Evolutionary conservation across 1,140 invertebrate species (phyloP).

Genomic region (Akabosia matsudoensis): DNA sequence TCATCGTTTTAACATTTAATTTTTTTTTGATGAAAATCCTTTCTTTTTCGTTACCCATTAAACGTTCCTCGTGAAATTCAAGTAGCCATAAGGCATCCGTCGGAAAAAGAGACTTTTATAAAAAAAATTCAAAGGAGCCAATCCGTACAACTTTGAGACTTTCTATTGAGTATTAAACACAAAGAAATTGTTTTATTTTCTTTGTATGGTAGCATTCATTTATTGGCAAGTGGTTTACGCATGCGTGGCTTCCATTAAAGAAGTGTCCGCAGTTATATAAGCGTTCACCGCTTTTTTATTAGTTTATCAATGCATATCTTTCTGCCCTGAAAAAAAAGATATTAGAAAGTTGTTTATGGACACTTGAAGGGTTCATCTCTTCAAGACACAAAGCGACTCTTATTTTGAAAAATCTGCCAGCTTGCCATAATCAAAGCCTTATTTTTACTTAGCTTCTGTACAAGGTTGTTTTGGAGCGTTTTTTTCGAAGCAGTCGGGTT

Average conservation of each 20-base stretch:
- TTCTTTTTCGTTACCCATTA: neutral
- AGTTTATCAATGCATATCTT: no score
- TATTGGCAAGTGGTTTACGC: slow-evolving; percentile 10
- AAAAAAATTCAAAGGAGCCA: neutral
- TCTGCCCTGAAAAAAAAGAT: neutral
- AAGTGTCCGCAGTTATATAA: neutral
- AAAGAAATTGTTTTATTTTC: neutral
- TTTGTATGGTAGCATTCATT: no score
- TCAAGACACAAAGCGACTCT: no score
- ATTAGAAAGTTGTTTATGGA: neutral
- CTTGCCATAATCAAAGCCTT: no score
- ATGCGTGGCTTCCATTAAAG: neutral
- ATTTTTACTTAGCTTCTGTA: no score
- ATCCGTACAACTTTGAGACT: no score
- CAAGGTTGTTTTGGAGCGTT: no score
- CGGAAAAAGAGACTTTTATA: neutral
- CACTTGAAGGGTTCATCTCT: neutral
- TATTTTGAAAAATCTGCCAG: no score
- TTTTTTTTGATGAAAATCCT: neutral
- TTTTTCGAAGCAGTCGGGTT: no score
- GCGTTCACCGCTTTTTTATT: neutral
- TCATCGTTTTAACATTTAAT: neutral
- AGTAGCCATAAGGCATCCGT: neutral
- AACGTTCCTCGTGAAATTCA: neutral
- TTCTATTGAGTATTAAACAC: neutral